phyloP scores from a whole-genome alignment of 2,113 vertebrate species.

The Heterotis niloticus region DNA sequence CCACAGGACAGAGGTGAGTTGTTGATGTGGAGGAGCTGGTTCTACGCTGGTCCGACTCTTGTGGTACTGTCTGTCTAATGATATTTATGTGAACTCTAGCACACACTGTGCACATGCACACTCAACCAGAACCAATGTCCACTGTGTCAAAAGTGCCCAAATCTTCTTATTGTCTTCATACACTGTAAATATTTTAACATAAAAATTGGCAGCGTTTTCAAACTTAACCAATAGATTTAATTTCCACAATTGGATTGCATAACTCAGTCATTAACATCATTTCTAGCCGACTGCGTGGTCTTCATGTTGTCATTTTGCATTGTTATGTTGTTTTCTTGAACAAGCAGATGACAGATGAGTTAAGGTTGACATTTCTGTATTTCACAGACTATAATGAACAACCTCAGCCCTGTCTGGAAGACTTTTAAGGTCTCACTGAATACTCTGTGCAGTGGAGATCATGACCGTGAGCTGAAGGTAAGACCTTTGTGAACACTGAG shows the following conservation, averaged over 20 bases:
- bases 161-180: too few species aligned
- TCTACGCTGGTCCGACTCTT: too few species aligned
- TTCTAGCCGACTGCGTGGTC: too few species aligned
- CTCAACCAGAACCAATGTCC: too few species aligned
- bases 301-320: too few species aligned
- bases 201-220: too few species aligned
- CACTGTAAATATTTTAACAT: too few species aligned
- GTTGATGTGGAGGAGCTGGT: background rate
- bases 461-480: slow-evolving; percentile 69
- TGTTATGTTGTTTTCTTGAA: background rate
- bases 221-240: background rate
- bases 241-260: background rate
- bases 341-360: background rate
- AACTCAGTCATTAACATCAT: too few species aligned
- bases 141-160: background rate
- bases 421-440: slow-evolving; percentile 97
- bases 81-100: too few species aligned
- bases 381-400: slow-evolving; percentile 93
- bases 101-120: too few species aligned
- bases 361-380: slow-evolving; percentile 24
- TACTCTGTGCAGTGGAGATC: slow-evolving; percentile 94
- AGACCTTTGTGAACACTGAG: slow-evolving; percentile 26
- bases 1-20: slow-evolving; percentile 88
- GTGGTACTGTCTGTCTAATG: too few species aligned
- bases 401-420: slow-evolving; percentile 95